Evolutionary conservation across 2,888 invertebrate genomes (phyloP).

Genomic region (Epirrita christyi): DNA sequence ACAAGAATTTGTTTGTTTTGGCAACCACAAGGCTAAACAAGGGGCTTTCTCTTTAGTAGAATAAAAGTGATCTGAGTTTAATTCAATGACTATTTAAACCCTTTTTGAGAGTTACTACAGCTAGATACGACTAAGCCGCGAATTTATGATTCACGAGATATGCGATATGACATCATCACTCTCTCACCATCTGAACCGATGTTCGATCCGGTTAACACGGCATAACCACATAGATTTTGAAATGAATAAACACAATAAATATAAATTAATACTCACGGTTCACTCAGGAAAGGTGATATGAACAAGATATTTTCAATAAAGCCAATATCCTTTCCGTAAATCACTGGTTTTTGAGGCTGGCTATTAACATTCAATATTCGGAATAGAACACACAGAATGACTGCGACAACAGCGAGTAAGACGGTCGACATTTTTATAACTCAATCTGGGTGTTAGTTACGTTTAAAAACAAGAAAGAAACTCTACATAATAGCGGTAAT

Average conservation of each 20-base stretch:
- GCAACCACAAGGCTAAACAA: slow-evolving; percentile 1
- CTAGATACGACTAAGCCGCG: slow-evolving; percentile 22
- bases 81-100: background rate
- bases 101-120: slow-evolving; percentile 17
- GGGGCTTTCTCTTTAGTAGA: background rate
- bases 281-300: slow-evolving; percentile 90
- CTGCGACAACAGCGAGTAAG: slow-evolving; percentile 91
- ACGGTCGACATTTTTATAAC: slow-evolving; percentile 90
- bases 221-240: background rate
- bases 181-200: slow-evolving; percentile 6
- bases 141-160: slow-evolving; percentile 38
- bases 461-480: slow-evolving; percentile 40
- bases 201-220: background rate
- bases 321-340: slow-evolving; percentile 90
- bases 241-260: background rate
- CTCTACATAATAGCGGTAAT: slow-evolving; percentile 68
- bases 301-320: slow-evolving; percentile 92
- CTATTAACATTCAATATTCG: slow-evolving; percentile 94
- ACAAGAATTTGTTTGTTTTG: slow-evolving; percentile 18
- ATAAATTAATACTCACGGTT: slow-evolving; percentile 89
- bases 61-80: background rate
- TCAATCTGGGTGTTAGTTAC: slow-evolving; percentile 14
- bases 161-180: slow-evolving; percentile 64
- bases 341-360: slow-evolving; percentile 90
- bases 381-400: slow-evolving; percentile 92